phyloP scores from a whole-genome alignment of 2,797 vertebrate genomes.

The Melanogrammus aeglefinus region DNA sequence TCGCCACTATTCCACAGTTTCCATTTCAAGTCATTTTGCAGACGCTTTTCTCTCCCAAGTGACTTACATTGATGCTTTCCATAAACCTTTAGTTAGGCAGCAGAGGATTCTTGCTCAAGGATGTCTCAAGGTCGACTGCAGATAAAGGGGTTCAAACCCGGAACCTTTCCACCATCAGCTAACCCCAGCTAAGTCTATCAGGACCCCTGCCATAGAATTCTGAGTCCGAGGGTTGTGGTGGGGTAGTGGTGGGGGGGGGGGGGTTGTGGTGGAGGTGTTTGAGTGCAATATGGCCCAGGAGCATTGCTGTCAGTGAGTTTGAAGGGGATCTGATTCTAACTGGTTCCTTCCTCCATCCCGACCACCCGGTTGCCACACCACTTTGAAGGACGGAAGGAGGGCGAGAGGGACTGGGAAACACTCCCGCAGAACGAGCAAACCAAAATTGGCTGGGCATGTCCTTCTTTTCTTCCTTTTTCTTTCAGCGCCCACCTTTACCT shows the following conservation, averaged over 20 bases:
- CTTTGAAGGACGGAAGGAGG: slow-evolving; percentile 67
- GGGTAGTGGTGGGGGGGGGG: no score
- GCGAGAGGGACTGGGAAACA: slow-evolving; percentile 58
- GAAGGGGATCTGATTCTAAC: background rate
- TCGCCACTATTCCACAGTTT: background rate
- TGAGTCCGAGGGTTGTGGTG: no score
- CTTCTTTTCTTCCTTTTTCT: background rate
- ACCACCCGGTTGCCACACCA: slow-evolving; percentile 25
- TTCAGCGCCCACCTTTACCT: background rate
- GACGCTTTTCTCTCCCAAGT: no score
- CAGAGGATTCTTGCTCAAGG: background rate
- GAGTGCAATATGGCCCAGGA: background rate
- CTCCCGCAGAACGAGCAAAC: slow-evolving; percentile 70
- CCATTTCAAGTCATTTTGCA: background rate
- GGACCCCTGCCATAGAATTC: background rate
- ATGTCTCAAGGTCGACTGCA: background rate
- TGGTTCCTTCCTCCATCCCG: no score
- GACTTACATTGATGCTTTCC: background rate
- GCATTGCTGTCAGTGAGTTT: background rate
- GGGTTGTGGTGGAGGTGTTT: no score
- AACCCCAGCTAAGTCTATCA: background rate
- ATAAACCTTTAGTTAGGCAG: background rate
- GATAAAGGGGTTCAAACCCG: background rate
- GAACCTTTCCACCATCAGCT: background rate
- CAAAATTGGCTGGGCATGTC: no score